These are phyloP conservation scores for Psittacula cyanocephala DNA, from an alignment of 2,113 vertebrate genomes.

Conservation along the genomic window DNA sequence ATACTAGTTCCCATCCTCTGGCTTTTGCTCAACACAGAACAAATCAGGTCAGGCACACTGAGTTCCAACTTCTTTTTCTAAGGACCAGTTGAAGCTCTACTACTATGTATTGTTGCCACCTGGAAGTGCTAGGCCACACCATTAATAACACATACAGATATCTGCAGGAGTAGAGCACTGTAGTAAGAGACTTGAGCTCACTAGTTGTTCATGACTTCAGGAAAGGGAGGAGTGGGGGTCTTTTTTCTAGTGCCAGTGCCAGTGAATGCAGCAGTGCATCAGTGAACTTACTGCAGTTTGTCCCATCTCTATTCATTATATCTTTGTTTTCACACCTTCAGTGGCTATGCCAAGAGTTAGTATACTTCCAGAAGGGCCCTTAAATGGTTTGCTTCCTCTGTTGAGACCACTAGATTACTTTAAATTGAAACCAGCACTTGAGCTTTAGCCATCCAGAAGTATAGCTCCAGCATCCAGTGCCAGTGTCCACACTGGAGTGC, in stretches of 20 bases:
- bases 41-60: conserved; percentile 3
- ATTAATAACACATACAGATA: neutral
- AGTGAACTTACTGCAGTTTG: neutral
- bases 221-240: neutral
- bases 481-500: neutral
- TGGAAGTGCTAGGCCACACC: neutral
- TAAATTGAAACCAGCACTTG: neutral
- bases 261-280: neutral
- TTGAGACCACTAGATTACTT: neutral
- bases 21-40: neutral
- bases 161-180: neutral
- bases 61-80: conserved; percentile 20
- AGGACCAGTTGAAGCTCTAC: neutral
- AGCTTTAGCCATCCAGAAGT: neutral
- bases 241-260: neutral
- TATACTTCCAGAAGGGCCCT: neutral
- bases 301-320: neutral
- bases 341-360: neutral
- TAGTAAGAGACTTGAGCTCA: neutral
- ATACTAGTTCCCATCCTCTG: neutral
- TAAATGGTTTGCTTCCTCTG: neutral
- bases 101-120: neutral
- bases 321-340: neutral
- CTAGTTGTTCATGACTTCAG: neutral
- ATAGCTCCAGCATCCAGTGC: neutral